These are phyloP conservation scores for Parotocinclus haroldoi DNA, from an alignment of 2,797 vertebrate genomes.

Conservation along the genomic window DNA sequence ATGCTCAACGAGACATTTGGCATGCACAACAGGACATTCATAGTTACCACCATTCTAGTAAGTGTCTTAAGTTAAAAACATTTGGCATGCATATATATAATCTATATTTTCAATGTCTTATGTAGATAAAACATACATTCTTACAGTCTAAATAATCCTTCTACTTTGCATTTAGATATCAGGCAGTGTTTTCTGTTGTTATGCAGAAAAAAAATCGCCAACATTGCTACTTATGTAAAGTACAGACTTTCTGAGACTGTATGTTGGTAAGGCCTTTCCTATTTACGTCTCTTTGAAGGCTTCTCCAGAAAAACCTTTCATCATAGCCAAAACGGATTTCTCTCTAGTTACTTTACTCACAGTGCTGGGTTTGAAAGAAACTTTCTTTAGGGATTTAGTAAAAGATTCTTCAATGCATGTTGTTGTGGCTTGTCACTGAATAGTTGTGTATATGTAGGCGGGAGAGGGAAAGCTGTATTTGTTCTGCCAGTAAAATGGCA, in stretches of 20 bases:
- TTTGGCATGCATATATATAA: not conserved
- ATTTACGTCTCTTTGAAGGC: conserved; percentile 30
- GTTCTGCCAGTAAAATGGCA: too few relatives aligned
- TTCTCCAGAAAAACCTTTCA: conserved; percentile 9
- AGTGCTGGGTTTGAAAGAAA: not conserved
- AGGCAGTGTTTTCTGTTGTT: conserved; percentile 9
- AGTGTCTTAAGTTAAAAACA: conserved; percentile 49
- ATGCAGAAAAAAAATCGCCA: not conserved
- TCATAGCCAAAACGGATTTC: conserved; percentile 6
- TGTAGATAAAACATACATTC: too few relatives aligned
- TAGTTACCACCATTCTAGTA: conserved; percentile 96
- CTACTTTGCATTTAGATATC: conserved; percentile 7
- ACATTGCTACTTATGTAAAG: not conserved
- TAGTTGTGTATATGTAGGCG: too few relatives aligned
- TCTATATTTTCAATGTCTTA: too few relatives aligned
- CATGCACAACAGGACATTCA: conserved; percentile 88
- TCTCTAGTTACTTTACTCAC: conserved; percentile 8
- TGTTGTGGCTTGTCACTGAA: too few relatives aligned
- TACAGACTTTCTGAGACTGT: conserved; percentile 1
- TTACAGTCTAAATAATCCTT: too few relatives aligned
- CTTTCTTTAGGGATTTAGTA: too few relatives aligned
- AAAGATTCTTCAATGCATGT: too few relatives aligned
- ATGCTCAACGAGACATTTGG: conserved; percentile 79
- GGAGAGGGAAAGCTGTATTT: too few relatives aligned
- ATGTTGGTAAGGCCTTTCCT: conserved; percentile 8